Evolutionary conservation across 1,140 invertebrate species (phyloP).

Genomic region (Dryas iulia): DNA sequence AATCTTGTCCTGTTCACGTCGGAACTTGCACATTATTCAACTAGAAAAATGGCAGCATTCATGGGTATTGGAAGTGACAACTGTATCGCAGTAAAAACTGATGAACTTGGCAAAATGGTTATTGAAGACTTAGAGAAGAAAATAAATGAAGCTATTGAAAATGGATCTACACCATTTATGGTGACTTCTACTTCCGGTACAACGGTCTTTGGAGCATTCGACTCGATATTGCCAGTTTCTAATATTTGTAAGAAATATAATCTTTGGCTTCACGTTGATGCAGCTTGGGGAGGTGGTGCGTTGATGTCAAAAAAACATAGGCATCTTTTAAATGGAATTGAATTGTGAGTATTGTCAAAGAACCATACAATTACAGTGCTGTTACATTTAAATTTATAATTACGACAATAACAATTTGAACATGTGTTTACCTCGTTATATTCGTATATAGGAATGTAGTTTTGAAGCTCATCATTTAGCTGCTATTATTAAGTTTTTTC

Average conservation of each 20-base stretch:
- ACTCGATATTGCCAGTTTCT: slow-evolving; percentile 91
- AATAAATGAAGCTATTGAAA: slow-evolving; percentile 84
- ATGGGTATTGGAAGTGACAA: slow-evolving; percentile 90
- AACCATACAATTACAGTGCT: too few relatives aligned
- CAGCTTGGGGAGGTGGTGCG: slow-evolving; percentile 95
- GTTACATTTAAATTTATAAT: too few relatives aligned
- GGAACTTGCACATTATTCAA: slow-evolving; percentile 96
- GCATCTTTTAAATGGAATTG: slow-evolving; percentile 88
- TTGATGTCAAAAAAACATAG: slow-evolving; percentile 91
- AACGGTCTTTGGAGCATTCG: slow-evolving; percentile 92
- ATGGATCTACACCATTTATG: slow-evolving; percentile 90
- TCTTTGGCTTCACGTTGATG: slow-evolving; percentile 97
- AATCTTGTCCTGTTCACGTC: slow-evolving; percentile 90
- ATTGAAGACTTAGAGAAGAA: slow-evolving; percentile 85
- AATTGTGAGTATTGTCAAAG: slow-evolving; percentile 81
- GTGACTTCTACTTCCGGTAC: slow-evolving; percentile 95
- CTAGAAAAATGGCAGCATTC: slow-evolving; percentile 91
- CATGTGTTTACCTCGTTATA: too few relatives aligned
- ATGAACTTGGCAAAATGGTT: slow-evolving; percentile 89
- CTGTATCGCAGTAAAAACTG: slow-evolving; percentile 87
- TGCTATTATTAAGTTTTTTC: too few relatives aligned
- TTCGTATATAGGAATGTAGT: too few relatives aligned
- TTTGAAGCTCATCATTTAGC: too few relatives aligned
- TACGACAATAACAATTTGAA: too few relatives aligned
- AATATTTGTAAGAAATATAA: slow-evolving; percentile 90